phyloP scores from a whole-genome alignment of 2,113 vertebrate genomes.

The Istiophorus platypterus region DNA sequence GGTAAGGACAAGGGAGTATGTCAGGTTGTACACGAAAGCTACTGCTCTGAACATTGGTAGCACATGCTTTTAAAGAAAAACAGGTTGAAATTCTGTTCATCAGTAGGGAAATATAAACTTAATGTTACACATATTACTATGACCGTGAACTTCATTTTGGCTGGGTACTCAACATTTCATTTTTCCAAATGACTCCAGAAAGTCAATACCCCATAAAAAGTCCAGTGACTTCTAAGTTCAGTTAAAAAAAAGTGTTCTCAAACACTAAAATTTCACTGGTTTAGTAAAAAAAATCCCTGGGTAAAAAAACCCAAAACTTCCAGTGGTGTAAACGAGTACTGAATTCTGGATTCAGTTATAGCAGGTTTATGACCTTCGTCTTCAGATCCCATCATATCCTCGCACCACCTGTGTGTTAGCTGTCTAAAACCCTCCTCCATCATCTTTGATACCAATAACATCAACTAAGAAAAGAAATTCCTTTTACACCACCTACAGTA shows the following conservation, averaged over 20 bases:
- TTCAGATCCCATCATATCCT: background rate
- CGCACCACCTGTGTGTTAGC: background rate
- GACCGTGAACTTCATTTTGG: background rate
- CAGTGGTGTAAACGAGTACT: background rate
- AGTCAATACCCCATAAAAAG: background rate
- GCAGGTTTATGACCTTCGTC: background rate
- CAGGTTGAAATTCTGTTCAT: background rate
- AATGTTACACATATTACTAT: background rate
- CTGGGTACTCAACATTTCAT: background rate
- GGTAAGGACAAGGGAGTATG: conserved; percentile 4
- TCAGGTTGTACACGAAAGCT: background rate
- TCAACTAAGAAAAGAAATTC: background rate
- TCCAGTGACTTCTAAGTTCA: background rate
- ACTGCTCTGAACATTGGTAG: background rate
- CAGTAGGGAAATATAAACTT: background rate
- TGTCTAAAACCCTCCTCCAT: background rate
- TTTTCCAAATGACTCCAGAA: background rate
- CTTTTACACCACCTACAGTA: background rate
- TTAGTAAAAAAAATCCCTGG: too few relatives aligned
- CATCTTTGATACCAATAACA: background rate
- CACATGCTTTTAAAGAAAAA: background rate
- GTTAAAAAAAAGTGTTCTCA: background rate
- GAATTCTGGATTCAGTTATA: background rate
- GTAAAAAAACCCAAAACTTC: too few relatives aligned
- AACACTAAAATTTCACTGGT: background rate